Conservation (phyloP, 2,797 vertebrate species). For the Rhynchonycteris naso region DNA sequence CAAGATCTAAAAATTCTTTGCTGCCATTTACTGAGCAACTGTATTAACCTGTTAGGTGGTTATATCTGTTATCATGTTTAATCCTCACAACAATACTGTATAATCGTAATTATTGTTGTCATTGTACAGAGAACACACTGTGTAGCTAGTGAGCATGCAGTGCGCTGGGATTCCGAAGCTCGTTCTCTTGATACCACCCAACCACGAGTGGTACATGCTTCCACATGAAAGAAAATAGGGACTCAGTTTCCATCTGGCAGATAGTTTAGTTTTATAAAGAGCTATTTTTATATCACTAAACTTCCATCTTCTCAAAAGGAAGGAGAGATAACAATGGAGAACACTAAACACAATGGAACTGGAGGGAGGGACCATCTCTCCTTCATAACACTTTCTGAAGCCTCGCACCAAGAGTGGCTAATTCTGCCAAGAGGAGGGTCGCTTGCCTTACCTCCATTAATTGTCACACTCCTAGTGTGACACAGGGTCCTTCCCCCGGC, state of each 20-base stretch:
- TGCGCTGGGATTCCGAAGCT: not conserved
- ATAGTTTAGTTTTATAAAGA: not conserved
- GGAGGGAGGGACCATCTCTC: not conserved
- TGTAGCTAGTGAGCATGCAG: not conserved
- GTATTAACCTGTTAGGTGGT: not conserved
- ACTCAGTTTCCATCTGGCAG: constrained; percentile 24
- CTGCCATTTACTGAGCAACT: not conserved
- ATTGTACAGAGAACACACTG: not conserved
- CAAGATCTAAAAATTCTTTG: not conserved
- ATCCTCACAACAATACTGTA: not conserved
- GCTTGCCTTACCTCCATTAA: not conserved
- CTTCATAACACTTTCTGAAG: constrained; percentile 3
- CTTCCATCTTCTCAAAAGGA: constrained; percentile 56
- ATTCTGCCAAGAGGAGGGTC: not conserved
- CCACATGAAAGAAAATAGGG: constrained; percentile 34
- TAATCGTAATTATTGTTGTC: not conserved
- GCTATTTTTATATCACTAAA: constrained; percentile 67
- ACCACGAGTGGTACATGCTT: not conserved
- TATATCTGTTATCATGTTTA: not conserved
- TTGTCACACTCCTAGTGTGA: not conserved
- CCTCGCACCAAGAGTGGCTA: not conserved
- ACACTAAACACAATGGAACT: constrained; percentile 43
- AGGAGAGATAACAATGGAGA: constrained; percentile 53
- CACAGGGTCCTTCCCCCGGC: not conserved
- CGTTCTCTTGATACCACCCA: not conserved